Base-by-base conservation (phyloP, 2,888 invertebrate genomes). In the Chorisops tibialis region DNA sequence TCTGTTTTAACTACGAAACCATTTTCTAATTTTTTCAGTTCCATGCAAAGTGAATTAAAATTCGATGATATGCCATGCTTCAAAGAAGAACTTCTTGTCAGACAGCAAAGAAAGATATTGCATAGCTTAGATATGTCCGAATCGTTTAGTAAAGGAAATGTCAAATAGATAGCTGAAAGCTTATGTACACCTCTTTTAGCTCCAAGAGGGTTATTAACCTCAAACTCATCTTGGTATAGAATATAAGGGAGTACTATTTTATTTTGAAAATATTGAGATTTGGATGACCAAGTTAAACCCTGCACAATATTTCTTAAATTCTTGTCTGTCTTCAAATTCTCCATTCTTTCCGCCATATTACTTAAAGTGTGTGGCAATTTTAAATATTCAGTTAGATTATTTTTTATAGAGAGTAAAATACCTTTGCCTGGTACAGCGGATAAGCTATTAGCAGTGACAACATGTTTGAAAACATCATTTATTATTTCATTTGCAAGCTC, bases 11-110 rank as follows among this genome's bases (percentile, higher is more conserved):
- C 21, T 3, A 30, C 21, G n/a, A 63, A 38, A 11, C 63, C 63
- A 48, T 60, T 48, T 24, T 63, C 63, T 24, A 63, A 51, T 22
- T 19, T 30, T 52, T 59, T 60, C 9, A 63, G 30, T 12, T 47
- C 38, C 6, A n/a, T 30, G 11, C 16, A 35, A 30, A 62, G 35
- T 37, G 18, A 6, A 38, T 38, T 37, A 38, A 45, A 63, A 59
- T 59, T 63, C 35, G n/a, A 9, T 18, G 22, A 16, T 11, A 22
- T 6, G n/a, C 63, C 63, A 19, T 43, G 16, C 18, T 11, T n/a
- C n/a, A 59, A 24, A 63, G 21, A 30, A 12, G 14, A 11, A 30
- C 35, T 19, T 51, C 59, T 59, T 30, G 38, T 59, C 11, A 63
- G 21, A 48, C 45, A 51, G 16, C 51, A 52, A 22, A 54, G 37